Base-by-base conservation (phyloP, 1,140 invertebrate species). In the Bradynema listronoti region DNA sequence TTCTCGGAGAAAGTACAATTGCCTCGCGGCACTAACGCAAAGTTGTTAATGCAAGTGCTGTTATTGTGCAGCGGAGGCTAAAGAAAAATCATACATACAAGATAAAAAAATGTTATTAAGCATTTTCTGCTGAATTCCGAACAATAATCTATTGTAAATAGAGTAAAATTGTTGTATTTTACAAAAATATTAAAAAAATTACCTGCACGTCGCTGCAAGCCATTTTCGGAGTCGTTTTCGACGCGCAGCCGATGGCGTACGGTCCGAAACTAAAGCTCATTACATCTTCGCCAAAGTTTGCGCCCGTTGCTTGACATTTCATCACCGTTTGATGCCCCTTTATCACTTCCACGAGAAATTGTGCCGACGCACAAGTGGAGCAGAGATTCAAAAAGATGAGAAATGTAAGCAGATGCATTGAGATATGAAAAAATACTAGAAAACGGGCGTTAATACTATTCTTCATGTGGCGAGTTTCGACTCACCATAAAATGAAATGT, bases 1-100 rank as follows among this genome's bases (percentile, higher is more conserved):
- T 73, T 73, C 32, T 73, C 72, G 9, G 70, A 73, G 50, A 73
- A 75, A 32, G 39, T 70, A 45, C 72, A 75, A 42, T 76, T 78
- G 0, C 75, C 75, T 25, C 75, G 56, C 4, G 67, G 60, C 0
- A 78, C 72, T 22, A 75, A 52, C 11, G 75, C 72, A 53, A 75
- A 77, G 41, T 66, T 66, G 7, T 47, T 65, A 16, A 47, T 36
- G 58, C 72, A 72, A 30, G 14, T 36, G 16, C 32, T 65, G 2
- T 29, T 36, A n/a, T 68, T 60, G 25, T 56, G 58, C 24, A 32
- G 19, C 19, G 42, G 62, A 25, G 19, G 19, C 24, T 62, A 56
- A 9, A 39, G n/a, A 39, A 11, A 39, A 11, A 39, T 11, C 11
- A 39, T 39, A 11, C 36, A 11, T 39, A 39, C 11, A 67, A 16